Evolutionary conservation across 1,140 invertebrate genomes (phyloP).

Genomic region (Gonioctena quinquepunctata): DNA sequence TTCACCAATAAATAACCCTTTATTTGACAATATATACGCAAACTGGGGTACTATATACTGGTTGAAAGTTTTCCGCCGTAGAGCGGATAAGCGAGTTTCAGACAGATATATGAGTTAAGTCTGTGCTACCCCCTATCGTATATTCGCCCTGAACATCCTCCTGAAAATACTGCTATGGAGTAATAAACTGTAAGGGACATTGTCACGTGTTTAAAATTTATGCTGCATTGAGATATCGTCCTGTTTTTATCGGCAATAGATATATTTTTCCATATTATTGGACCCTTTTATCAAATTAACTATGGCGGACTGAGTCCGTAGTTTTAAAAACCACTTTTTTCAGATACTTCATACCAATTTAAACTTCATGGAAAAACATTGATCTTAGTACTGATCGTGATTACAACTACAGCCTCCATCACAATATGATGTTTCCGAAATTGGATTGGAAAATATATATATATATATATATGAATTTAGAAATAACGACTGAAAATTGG

Average conservation of each 20-base stretch:
- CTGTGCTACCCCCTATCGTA: slow-evolving; percentile 28
- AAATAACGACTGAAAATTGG: no score
- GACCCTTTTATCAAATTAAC: no score
- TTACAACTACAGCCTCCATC: no score
- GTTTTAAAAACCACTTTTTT: no score
- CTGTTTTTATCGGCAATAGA: slow-evolving; percentile 1
- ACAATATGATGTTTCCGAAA: no score
- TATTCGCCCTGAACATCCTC: slow-evolving; percentile 32
- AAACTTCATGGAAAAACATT: no score
- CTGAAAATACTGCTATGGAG: slow-evolving; percentile 30
- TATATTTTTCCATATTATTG: no score
- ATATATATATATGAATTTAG: no score
- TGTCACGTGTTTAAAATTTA: slow-evolving; percentile 33
- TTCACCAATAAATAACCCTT: slow-evolving; percentile 31
- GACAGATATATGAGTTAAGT: slow-evolving; percentile 41
- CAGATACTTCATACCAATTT: no score
- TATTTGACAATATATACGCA: slow-evolving; percentile 35
- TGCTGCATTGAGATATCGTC: slow-evolving; percentile 19
- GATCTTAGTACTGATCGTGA: no score
- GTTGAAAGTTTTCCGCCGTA: slow-evolving; percentile 32
- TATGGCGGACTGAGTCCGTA: no score
- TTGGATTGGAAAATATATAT: no score
- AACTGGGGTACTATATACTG: slow-evolving; percentile 37
- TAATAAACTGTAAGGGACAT: slow-evolving; percentile 35
- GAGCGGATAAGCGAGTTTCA: slow-evolving; percentile 32